Conservation (phyloP, 2,797 vertebrate genomes). For the Babyrousa celebensis region DNA sequence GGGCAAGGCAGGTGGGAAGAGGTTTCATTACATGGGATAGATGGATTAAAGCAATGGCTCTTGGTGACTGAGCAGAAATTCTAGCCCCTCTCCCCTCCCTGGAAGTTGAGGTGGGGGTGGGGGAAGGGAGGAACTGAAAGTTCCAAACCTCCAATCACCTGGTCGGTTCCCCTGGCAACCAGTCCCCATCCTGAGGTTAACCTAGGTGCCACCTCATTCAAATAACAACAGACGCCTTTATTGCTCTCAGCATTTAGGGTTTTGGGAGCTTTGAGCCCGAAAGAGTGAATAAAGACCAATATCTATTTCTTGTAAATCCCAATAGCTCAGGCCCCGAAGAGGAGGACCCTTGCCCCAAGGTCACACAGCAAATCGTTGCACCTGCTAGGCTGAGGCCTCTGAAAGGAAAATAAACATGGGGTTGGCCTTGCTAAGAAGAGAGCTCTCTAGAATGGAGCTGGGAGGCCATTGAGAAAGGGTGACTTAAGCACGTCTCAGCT, state of each 20-base stretch:
- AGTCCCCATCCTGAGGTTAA: not conserved
- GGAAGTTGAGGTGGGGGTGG: not conserved
- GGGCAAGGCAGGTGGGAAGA: not conserved
- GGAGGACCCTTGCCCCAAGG: not conserved
- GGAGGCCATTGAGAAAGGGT: not conserved
- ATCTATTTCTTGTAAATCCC: not conserved
- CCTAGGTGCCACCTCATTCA: not conserved
- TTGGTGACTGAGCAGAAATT: not conserved
- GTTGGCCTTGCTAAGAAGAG: rapidly evolving
- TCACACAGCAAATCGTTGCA: not conserved
- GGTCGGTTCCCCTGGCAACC: not conserved
- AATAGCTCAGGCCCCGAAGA: not conserved
- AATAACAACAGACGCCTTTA: not conserved
- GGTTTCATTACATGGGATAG: rapidly evolving
- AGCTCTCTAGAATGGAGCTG: not conserved
- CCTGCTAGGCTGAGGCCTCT: not conserved
- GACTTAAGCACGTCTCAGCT: too few species aligned
- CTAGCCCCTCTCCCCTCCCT: not conserved
- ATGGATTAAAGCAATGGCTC: not conserved
- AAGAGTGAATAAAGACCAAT: not conserved
- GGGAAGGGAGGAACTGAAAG: not conserved
- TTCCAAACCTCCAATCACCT: not conserved
- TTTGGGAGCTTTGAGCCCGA: not conserved
- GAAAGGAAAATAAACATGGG: not conserved
- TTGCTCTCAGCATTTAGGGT: not conserved